Evolutionary conservation across 1,140 invertebrate genomes (phyloP).

Genomic region (Drosophila sulfurigaster): DNA sequence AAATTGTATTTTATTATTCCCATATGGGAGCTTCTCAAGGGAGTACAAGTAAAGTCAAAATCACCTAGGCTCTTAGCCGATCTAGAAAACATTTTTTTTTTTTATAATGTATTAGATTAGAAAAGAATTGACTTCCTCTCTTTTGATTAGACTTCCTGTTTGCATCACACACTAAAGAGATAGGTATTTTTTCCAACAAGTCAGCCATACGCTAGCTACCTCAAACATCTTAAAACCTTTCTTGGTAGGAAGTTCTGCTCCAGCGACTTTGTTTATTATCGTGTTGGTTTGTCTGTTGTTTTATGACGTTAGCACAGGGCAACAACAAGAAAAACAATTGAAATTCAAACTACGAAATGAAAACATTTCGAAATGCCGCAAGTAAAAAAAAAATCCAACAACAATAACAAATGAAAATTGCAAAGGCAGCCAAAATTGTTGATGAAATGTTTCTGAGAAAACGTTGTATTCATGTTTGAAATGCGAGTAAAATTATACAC

Average conservation of each 20-base stretch:
- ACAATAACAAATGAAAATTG: conserved; percentile 14
- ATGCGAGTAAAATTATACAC: conserved; percentile 43
- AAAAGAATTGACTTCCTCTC: conserved; percentile 11
- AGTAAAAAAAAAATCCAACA: conserved; percentile 7
- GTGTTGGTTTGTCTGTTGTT: conserved; percentile 17
- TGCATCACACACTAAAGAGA: conserved; percentile 7
- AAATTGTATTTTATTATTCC: background rate
- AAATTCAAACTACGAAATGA: conserved; percentile 33
- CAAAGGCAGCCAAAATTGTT: conserved; percentile 35
- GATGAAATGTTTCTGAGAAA: conserved; percentile 57
- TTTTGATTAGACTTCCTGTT: conserved; percentile 27
- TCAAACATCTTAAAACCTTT: conserved; percentile 43
- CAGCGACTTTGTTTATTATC: conserved; percentile 37
- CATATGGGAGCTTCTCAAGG: background rate
- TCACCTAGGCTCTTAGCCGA: background rate
- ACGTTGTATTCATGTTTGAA: conserved; percentile 48
- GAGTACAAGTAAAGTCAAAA: background rate
- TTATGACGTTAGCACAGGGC: conserved; percentile 31
- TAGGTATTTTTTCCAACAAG: conserved; percentile 8
- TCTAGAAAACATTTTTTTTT: background rate
- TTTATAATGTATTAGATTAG: background rate
- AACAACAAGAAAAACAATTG: conserved; percentile 39
- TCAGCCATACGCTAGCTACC: conserved; percentile 14
- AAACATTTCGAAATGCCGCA: conserved; percentile 44
- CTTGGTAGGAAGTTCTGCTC: conserved; percentile 45